Conservation (phyloP, 2,888 invertebrate genomes). For the Ommatoiulus sabulosus region DNA sequence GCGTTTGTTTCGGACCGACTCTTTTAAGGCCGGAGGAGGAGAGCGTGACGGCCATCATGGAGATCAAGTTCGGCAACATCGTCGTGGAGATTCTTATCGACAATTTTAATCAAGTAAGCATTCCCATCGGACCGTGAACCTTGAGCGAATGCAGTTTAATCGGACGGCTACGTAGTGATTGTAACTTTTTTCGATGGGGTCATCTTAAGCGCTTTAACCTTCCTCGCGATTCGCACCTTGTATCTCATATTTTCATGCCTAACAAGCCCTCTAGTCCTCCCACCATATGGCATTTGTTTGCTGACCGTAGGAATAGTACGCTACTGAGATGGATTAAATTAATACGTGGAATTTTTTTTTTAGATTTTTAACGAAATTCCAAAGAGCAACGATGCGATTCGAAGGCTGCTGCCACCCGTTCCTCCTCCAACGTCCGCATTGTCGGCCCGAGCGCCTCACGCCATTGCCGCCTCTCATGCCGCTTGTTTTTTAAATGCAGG, state of each 20-base stretch:
- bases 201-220: background rate
- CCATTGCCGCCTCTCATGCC: constrained; percentile 53
- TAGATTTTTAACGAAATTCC: constrained; percentile 70
- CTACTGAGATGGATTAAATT: background rate
- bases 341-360: constrained; percentile 53
- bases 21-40: constrained; percentile 94
- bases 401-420: constrained; percentile 53
- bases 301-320: too few relatives aligned
- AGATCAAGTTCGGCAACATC: constrained; percentile 99
- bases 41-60: constrained; percentile 97
- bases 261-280: too few relatives aligned
- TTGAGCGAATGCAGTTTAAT: too few relatives aligned
- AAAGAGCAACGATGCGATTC: constrained; percentile 56
- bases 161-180: too few relatives aligned
- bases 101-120: constrained; percentile 79
- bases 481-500: constrained; percentile 47
- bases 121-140: too few relatives aligned
- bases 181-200: too few relatives aligned
- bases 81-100: constrained; percentile 96
- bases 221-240: too few relatives aligned
- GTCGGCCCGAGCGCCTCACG: constrained; percentile 50
- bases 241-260: too few relatives aligned
- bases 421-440: constrained; percentile 51
- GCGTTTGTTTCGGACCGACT: constrained; percentile 98
- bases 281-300: too few relatives aligned